Conservation (phyloP, 2,888 invertebrate species). For the Apeira syringaria region DNA sequence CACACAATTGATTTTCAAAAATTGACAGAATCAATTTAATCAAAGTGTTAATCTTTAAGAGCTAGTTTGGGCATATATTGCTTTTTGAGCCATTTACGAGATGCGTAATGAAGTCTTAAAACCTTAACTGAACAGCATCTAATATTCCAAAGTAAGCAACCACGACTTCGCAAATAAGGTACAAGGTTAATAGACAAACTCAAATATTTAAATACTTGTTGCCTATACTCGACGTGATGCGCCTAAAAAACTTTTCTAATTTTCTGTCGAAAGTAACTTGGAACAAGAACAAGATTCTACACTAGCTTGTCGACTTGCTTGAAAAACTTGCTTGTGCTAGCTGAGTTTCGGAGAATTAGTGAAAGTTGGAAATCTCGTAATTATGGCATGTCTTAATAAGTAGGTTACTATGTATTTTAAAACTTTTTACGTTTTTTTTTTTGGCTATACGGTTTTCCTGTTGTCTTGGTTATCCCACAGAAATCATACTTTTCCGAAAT, state of each 20-base stretch:
- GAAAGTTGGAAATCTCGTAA: not conserved
- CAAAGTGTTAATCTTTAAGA: no score
- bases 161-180: constrained; percentile 35
- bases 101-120: no score
- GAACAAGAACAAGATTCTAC: constrained; percentile 6
- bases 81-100: no score
- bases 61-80: no score
- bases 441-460: no score
- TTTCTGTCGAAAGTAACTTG: constrained; percentile 38
- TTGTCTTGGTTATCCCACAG: no score
- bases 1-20: no score
- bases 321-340: not conserved
- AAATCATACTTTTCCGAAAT: no score
- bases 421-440: no score
- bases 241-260: constrained; percentile 59
- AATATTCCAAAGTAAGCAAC: constrained; percentile 18
- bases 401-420: no score
- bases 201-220: constrained; percentile 60
- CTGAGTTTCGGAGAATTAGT: not conserved
- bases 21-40: no score
- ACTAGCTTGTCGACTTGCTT: constrained; percentile 1
- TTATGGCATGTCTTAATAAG: no score
- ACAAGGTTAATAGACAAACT: constrained; percentile 49
- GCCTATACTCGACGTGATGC: constrained; percentile 30
- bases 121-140: constrained; percentile 16